These are phyloP conservation scores for Amphiprion percula DNA, from an alignment of 2,113 vertebrate species.

Conservation along the genomic window DNA sequence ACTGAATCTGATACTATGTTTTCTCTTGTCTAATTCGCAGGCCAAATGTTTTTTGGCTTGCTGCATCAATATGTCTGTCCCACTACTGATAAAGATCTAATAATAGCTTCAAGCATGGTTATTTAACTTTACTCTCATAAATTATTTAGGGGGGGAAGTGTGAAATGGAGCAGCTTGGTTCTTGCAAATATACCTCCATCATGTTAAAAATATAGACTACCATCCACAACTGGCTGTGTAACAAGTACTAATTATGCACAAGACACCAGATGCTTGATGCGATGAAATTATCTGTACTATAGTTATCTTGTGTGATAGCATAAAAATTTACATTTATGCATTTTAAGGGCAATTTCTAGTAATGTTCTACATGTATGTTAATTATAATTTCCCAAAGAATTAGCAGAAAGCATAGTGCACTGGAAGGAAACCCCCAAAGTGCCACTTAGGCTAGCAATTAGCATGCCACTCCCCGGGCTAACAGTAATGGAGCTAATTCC, in stretches of 20 bases:
- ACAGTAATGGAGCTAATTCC: slow-evolving; percentile 48
- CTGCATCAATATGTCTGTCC: too few species aligned
- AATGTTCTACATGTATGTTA: slow-evolving; percentile 26
- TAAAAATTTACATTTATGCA: background rate
- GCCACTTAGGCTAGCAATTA: slow-evolving; percentile 66
- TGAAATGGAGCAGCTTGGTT: too few species aligned
- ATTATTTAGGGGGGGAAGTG: too few species aligned
- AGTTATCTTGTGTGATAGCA: slow-evolving; percentile 1
- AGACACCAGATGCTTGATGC: background rate
- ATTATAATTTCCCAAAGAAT: slow-evolving; percentile 29
- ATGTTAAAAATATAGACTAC: slow-evolving; percentile 1
- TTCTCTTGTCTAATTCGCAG: too few species aligned
- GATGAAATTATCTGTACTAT: slow-evolving; percentile 6
- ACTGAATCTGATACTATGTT: too few species aligned
- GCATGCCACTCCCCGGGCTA: slow-evolving; percentile 52
- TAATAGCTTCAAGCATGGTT: too few species aligned
- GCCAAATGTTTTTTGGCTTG: too few species aligned
- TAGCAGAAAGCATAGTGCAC: slow-evolving; percentile 26
- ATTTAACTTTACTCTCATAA: too few species aligned
- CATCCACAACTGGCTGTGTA: background rate
- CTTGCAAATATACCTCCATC: background rate
- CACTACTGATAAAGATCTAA: too few species aligned
- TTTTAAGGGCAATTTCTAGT: slow-evolving; percentile 9
- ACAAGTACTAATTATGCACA: slow-evolving; percentile 6
- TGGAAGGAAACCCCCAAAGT: slow-evolving; percentile 48